Conservation (phyloP, 2,797 vertebrate genomes). For the Menidia menidia region DNA sequence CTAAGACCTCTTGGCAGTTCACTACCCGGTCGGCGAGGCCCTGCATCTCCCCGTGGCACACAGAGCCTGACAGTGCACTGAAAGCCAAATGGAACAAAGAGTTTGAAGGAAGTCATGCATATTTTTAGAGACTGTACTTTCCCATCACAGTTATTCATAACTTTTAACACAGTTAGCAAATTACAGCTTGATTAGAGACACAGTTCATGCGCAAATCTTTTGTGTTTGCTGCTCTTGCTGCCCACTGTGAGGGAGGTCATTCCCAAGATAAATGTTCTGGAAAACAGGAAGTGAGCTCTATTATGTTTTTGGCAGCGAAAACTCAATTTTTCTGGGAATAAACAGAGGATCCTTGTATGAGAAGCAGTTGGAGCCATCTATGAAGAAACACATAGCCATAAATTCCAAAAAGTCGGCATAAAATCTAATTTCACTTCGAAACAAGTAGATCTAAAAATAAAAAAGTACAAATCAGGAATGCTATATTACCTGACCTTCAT, state of each 20-base stretch:
- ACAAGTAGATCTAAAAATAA: not conserved
- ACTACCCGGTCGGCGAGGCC: slow-evolving; percentile 96
- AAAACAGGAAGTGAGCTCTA: slow-evolving; percentile 48
- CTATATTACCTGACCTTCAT: slow-evolving; percentile 8
- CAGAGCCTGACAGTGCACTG: slow-evolving; percentile 92
- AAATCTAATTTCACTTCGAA: not conserved
- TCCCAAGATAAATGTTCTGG: slow-evolving; percentile 13
- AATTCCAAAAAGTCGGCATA: not conserved
- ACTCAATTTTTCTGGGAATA: not conserved
- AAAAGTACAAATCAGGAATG: not conserved
- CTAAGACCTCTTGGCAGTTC: slow-evolving; percentile 95
- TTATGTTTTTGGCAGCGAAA: slow-evolving; percentile 17
- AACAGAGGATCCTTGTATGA: slow-evolving; percentile 3
- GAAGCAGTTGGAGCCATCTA: not conserved
- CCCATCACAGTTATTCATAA: not conserved
- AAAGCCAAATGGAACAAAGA: not conserved
- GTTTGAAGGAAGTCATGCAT: not conserved
- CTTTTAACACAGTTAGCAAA: not conserved
- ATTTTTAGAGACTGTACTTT: not conserved
- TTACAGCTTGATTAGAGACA: not conserved
- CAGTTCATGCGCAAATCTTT: slow-evolving; percentile 3
- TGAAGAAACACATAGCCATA: not conserved
- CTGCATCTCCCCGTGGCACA: slow-evolving; percentile 93
- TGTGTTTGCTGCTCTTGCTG: not conserved
- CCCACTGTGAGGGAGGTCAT: slow-evolving; percentile 3